Evolutionary conservation across 2,888 invertebrate species (phyloP).

Genomic region (Eurytoma adleriae): DNA sequence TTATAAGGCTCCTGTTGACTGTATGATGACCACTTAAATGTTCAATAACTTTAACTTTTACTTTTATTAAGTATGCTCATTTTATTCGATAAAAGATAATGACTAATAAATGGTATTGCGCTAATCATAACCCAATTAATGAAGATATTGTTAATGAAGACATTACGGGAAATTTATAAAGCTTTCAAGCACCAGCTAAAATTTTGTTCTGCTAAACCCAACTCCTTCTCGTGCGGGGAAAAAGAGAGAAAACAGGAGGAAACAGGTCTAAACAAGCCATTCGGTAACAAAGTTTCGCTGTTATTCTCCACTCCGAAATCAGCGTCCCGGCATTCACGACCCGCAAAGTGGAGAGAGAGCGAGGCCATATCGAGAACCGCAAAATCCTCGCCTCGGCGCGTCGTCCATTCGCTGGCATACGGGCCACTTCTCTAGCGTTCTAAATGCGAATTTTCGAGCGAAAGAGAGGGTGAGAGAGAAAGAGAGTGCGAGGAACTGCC

Average conservation of each 20-base stretch:
- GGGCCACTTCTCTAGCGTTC: not conserved
- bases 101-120: too few species aligned
- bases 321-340: conserved; percentile 11
- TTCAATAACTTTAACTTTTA: not conserved
- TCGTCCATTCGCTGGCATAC: conserved; percentile 29
- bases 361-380: conserved; percentile 11
- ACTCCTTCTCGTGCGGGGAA: too few species aligned
- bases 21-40: too few species aligned
- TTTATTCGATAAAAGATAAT: too few species aligned
- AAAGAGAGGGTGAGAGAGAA: conserved; percentile 15
- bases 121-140: too few species aligned
- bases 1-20: too few species aligned
- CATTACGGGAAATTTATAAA: not conserved
- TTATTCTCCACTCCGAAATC: conserved; percentile 20
- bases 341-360: conserved; percentile 4
- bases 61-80: not conserved
- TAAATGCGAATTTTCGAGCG: not conserved
- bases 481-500: too few species aligned
- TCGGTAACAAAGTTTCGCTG: conserved; percentile 2
- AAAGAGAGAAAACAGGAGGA: not conserved
- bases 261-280: not conserved
- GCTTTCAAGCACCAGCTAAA: too few species aligned
- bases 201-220: too few species aligned
- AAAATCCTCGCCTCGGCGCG: conserved; percentile 21
- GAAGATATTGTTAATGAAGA: too few species aligned